phyloP scores from a whole-genome alignment of 53 echinoderm and acorn worm species.

The Astropecten irregularis region DNA sequence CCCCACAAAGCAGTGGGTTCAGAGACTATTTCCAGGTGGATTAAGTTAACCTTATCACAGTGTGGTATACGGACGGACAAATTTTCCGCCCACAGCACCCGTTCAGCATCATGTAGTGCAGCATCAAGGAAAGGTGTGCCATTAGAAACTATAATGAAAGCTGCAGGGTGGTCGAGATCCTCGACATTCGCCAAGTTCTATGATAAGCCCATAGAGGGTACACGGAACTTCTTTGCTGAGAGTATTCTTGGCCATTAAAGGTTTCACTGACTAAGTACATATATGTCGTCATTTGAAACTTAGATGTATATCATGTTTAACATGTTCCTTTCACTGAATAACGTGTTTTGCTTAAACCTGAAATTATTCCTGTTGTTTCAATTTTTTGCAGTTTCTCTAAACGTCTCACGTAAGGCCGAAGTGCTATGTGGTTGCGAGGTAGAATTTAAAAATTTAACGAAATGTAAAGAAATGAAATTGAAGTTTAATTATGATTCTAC shows the following conservation, averaged over 20 bases:
- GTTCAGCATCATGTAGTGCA: constrained; percentile 1
- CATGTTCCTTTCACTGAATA: too few species aligned
- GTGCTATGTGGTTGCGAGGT: constrained; percentile 7
- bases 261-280: too few species aligned
- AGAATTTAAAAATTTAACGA: background rate
- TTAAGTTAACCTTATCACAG: too few species aligned
- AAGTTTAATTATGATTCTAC: constrained; percentile 2
- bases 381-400: background rate
- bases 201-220: too few species aligned
- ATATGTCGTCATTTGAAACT: too few species aligned
- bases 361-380: too few species aligned
- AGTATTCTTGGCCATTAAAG: too few species aligned
- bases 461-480: background rate
- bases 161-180: constrained; percentile 11
- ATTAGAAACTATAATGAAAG: constrained; percentile 6
- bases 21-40: too few species aligned
- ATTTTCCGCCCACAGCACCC: constrained; percentile 10
- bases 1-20: too few species aligned
- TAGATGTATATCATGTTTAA: too few species aligned
- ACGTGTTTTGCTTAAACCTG: too few species aligned
- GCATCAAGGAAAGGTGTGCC: background rate
- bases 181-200: constrained; percentile 16
- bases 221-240: too few species aligned
- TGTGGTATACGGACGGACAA: background rate
- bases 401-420: constrained; percentile 10